Percentiles rank a stretch among this genome's conserved stretches.
Conservation (phyloP, 1,140 invertebrate genomes). For the Latrodectus geometricus region DNA sequence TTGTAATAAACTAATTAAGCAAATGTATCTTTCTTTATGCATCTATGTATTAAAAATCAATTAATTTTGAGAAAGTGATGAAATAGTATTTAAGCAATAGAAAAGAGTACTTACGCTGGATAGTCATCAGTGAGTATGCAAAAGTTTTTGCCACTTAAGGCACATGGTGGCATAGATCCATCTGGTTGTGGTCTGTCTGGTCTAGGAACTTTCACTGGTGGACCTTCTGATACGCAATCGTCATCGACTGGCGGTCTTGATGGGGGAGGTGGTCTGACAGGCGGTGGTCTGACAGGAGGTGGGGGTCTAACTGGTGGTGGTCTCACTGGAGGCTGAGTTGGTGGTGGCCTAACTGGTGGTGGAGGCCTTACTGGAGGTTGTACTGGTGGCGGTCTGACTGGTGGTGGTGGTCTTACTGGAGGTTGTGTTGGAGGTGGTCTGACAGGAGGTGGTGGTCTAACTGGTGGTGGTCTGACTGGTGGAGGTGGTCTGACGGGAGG, state of each 20-base stretch:
- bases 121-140: constrained; percentile 65
- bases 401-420: background rate
- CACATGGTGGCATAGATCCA: constrained; percentile 65
- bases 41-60: too few relatives aligned
- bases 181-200: constrained; percentile 63
- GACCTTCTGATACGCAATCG: constrained; percentile 50
- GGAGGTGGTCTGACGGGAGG: background rate
- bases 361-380: background rate
- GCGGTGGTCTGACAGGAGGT: constrained; percentile 21
- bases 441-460: constrained; percentile 10
- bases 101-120: constrained; percentile 63
- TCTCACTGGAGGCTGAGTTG: background rate
- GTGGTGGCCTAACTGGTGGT: background rate
- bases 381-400: too few relatives aligned
- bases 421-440: background rate
- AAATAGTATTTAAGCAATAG: too few relatives aligned
- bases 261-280: constrained; percentile 35
- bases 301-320: background rate
- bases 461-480: background rate
- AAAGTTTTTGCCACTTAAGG: constrained; percentile 63
- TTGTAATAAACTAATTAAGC: too few relatives aligned
- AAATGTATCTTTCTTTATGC: too few relatives aligned
- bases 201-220: constrained; percentile 54
- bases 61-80: too few relatives aligned
- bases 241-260: constrained; percentile 21